Base-by-base conservation (phyloP, 2,888 invertebrate species). In the Anarsia innoxiella region DNA sequence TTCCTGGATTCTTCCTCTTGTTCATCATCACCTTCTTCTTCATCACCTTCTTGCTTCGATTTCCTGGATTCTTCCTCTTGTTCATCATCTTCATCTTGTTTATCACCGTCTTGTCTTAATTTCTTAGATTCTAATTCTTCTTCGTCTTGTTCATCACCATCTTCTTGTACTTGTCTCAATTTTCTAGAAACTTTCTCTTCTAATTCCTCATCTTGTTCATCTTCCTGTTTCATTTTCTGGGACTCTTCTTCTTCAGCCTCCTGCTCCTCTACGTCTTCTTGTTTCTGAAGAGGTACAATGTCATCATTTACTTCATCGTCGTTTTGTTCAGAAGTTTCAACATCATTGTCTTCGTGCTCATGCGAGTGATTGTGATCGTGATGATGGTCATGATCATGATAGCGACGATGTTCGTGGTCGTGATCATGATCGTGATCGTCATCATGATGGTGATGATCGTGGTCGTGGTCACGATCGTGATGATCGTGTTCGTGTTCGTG, bases 401-500 rank as follows among this genome's bases (percentile, higher is more conserved):
- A 3, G 14, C 26, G 12, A 2, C 26, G 23, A 3, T 37, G 5
- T 4, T 37, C 28, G 28, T 37, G 9, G 3, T 27, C 26, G 11
- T 41, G 16, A 2, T 16, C 13, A 8, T 39, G 28, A 3, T 36
- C 23, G 15, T 36, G 23, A 10, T 27, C 23, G 3, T 27, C 13
- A 1, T 31, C 23, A 10, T 36, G 13, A 27, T 31, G 11, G 3
- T 32, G 12, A 8, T 31, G 12, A 15, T 31, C 12, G 2, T 31
- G 12, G 13, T 31, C 39, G 14, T 37, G 28, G 13, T 27, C 11
- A n/a, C n/a, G n/a, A n/a, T n/a, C n/a, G n/a, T n/a, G n/a, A n/a
- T n/a, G n/a, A n/a, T 36, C 31, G 5, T 40, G 31, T 4, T 32
- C 15, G 9, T 26, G 13, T 1, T 37, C 15, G n/a, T 33, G 25